These are phyloP conservation scores for Zygothrica quintamaculata DNA, from an alignment of 2,888 invertebrate species.

Conservation along the genomic window DNA sequence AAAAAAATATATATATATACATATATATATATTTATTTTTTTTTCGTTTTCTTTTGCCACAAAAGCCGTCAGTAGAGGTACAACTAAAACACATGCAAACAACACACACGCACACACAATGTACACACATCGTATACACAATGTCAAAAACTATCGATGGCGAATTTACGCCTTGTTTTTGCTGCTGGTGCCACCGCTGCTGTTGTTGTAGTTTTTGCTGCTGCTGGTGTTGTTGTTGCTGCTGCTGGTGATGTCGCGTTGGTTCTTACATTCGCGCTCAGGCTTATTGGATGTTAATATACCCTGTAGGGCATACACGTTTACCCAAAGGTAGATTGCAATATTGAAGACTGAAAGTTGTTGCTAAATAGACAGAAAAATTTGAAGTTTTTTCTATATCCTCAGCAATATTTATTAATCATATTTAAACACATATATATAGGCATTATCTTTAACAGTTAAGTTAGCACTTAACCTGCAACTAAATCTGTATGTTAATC, in stretches of 20 bases:
- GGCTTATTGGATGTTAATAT: conserved; percentile 46
- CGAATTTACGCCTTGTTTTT: conserved; percentile 63
- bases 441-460: too few species aligned
- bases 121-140: conserved; percentile 63
- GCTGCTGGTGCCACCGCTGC: conserved; percentile 30
- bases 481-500: too few species aligned
- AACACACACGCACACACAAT: conserved; percentile 8
- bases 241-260: conserved; percentile 42
- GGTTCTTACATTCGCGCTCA: conserved; percentile 54
- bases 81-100: conserved; percentile 29
- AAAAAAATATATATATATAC: too few species aligned
- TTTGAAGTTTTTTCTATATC: too few species aligned
- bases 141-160: conserved; percentile 74
- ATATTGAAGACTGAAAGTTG: too few species aligned
- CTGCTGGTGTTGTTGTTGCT: conserved; percentile 35
- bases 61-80: conserved; percentile 35
- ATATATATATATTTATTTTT: too few species aligned
- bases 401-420: too few species aligned
- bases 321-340: neutral
- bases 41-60: conserved; percentile 10
- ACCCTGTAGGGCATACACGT: conserved; percentile 26
- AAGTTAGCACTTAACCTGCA: too few species aligned
- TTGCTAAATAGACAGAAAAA: too few species aligned
- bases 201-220: conserved; percentile 55
- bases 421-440: too few species aligned